Evolutionary conservation across 2,113 vertebrate genomes (phyloP).

Genomic region (Sialia sialis): DNA sequence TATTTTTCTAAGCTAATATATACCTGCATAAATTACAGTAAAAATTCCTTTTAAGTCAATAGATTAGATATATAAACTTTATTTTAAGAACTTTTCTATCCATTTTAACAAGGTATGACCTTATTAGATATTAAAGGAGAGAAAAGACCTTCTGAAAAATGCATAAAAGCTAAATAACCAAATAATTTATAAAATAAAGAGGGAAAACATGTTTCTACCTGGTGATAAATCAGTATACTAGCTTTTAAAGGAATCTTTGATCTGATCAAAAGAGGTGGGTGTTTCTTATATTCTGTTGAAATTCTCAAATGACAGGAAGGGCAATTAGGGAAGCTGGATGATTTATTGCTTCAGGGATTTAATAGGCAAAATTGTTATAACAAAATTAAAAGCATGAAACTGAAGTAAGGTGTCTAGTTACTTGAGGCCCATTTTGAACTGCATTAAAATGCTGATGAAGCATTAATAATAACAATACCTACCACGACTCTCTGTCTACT

Average conservation of each 20-base stretch:
- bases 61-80: neutral
- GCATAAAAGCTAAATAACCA: neutral
- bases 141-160: neutral
- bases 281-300: conserved; percentile 19
- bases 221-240: neutral
- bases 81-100: neutral
- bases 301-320: conserved; percentile 27
- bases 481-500: neutral
- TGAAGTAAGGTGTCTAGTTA: neutral
- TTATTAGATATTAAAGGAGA: neutral
- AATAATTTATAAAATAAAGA: neutral
- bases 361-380: neutral
- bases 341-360: neutral
- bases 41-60: neutral
- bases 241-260: conserved; percentile 24
- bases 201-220: neutral
- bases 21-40: neutral
- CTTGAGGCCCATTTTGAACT: neutral
- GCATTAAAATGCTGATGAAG: neutral
- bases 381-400: neutral
- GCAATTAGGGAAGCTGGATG: neutral
- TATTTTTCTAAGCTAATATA: neutral
- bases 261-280: neutral
- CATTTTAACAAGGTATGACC: neutral
- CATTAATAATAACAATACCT: neutral